phyloP scores from a whole-genome alignment of 2,888 invertebrate genomes.

The Hypolimnas misippus region DNA sequence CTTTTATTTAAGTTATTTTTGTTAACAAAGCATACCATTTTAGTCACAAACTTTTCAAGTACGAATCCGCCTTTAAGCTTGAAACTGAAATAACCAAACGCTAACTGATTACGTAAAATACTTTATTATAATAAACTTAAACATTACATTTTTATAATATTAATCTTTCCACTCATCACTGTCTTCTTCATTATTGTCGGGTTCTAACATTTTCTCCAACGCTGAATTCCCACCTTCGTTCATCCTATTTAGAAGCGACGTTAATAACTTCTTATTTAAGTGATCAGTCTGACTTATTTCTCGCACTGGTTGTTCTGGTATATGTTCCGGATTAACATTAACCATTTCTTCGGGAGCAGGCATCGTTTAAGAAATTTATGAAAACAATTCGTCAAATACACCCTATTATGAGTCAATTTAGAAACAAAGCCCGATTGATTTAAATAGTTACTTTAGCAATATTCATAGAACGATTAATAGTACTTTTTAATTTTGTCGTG shows the following conservation, averaged over 20 bases:
- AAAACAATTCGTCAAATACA: neutral
- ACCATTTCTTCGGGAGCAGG: conserved; percentile 65
- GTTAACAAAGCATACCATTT: no score
- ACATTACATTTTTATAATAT: neutral
- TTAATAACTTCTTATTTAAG: conserved; percentile 86
- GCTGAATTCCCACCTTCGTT: conserved; percentile 71
- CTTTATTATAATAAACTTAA: conserved; percentile 6
- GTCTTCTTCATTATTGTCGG: conserved; percentile 58
- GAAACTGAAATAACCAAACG: neutral
- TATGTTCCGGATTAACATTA: conserved; percentile 52
- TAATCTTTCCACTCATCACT: conserved; percentile 67
- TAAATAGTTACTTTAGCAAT: neutral
- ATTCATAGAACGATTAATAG: neutral
- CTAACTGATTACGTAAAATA: conserved; percentile 62
- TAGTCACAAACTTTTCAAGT: no score
- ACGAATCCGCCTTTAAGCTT: neutral
- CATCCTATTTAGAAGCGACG: conserved; percentile 85
- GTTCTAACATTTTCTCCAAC: conserved; percentile 63
- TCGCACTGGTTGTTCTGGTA: conserved; percentile 62
- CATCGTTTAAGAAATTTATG: conserved; percentile 47
- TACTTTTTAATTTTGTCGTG: neutral
- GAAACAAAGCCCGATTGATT: neutral
- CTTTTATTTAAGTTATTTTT: no score
- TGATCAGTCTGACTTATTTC: conserved; percentile 86
- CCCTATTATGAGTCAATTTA: neutral